Percentiles rank a stretch among this genome's conserved stretches.
phyloP scores from a whole-genome alignment of 2,888 invertebrate species.

The Drosophila longiperda region DNA sequence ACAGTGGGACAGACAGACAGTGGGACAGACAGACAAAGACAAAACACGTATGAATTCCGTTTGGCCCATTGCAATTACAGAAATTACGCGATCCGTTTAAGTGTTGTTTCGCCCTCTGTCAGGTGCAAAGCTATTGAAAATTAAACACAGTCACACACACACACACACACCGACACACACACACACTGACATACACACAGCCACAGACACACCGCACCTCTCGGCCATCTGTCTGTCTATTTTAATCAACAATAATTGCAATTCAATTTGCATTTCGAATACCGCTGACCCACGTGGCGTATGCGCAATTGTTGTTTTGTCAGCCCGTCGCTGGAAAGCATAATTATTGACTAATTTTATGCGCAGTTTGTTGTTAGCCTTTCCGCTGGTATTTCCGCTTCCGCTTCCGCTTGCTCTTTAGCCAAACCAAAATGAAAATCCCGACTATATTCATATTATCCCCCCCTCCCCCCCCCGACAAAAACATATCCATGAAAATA shows the following conservation, averaged over 20 bases:
- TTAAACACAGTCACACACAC: slow-evolving; percentile 7
- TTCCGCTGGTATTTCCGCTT: slow-evolving; percentile 42
- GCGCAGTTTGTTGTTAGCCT: slow-evolving; percentile 57
- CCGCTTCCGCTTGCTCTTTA: slow-evolving; percentile 37
- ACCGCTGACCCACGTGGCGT: slow-evolving; percentile 42
- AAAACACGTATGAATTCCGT: slow-evolving; percentile 22
- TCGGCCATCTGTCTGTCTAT: not conserved
- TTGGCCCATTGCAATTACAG: slow-evolving; percentile 48
- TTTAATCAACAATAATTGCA: slow-evolving; percentile 61
- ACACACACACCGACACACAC: not conserved
- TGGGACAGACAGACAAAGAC: not conserved
- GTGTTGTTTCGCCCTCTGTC: slow-evolving; percentile 21
- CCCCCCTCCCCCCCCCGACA: too few species aligned
- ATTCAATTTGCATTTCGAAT: slow-evolving; percentile 58
- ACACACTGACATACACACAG: slow-evolving; percentile 2
- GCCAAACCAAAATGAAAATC: not conserved
- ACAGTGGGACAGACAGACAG: too few species aligned
- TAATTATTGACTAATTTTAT: slow-evolving; percentile 68
- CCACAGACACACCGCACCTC: not conserved
- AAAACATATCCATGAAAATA: not conserved
- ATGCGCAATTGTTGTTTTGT: slow-evolving; percentile 41
- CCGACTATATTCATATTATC: not conserved
- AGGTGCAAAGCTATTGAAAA: slow-evolving; percentile 36
- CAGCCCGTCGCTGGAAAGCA: slow-evolving; percentile 27
- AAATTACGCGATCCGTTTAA: slow-evolving; percentile 40